Base-by-base conservation (phyloP, 2,888 invertebrate species). In the Tryphoninae sp. region DNA sequence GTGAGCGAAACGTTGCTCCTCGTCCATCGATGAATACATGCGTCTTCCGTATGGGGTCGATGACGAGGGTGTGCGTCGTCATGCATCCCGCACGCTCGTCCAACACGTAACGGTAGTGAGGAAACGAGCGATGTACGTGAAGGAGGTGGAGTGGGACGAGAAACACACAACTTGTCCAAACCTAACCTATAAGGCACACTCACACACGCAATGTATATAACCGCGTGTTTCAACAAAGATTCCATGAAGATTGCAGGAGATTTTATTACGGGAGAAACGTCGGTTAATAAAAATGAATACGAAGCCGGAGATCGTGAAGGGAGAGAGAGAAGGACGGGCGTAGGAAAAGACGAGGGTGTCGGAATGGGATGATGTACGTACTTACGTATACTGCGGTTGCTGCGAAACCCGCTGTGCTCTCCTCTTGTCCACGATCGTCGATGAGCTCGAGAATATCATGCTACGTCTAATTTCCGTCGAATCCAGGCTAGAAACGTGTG, bases 211-310 rank as follows among this genome's bases (percentile, higher is more conserved):
- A 23, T 74, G 42, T 40, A 65, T 88, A 89, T 89, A 90, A 90
- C 89, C 90, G 90, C 90, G 90, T 91, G 91, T 91, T 90, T 91
- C 91, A 45, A 89, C 90, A 90, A 91, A 91, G 91, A 92, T 92
- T 92, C 91, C 91, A 91, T 91, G 91, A 92, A 92, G 92, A 92
- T 92, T 92, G 91, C 90, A 88, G 88, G 87, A 89, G 89, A 90
- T 92, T 92, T 92, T 92, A 92, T 92, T 91, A 91, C 89, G 89
- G 89, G 88, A 90, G 91, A 91, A 91, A 92, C 90, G 91, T 91
- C 90, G 91, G 91, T 91, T 92, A 91, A 92, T 92, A 92, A 92
- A 92, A 92, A 91, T 92, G 91, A 91, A 92, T 91, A 90, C 86
- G 85, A 22, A 53, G 68, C 6, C 23, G 16, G 42, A 19, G 69